These are phyloP conservation scores for Enteromius afrohamiltoni DNA, from an alignment of 2,797 vertebrate species.

Conservation along the genomic window DNA sequence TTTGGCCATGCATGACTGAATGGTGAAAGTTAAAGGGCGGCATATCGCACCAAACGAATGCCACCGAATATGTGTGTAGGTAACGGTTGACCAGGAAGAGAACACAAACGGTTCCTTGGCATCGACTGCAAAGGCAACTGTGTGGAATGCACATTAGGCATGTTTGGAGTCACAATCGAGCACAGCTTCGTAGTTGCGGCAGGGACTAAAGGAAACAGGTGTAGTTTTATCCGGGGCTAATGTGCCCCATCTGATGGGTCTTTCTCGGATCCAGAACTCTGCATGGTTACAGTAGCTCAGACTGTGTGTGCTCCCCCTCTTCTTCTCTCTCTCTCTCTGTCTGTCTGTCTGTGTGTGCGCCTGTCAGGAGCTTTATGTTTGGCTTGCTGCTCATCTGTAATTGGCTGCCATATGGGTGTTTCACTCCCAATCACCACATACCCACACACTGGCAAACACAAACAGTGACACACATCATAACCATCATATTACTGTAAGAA, in stretches of 20 bases:
- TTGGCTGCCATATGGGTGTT: constrained; percentile 53
- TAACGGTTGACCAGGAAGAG: constrained; percentile 11
- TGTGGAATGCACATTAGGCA: constrained; percentile 42
- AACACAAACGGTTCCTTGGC: constrained; percentile 33
- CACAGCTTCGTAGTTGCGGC: constrained; percentile 11
- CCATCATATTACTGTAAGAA: constrained; percentile 50
- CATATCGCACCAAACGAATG: constrained; percentile 32
- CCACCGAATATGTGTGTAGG: constrained; percentile 17
- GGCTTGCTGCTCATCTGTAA: constrained; percentile 60
- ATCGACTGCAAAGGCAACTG: constrained; percentile 31
- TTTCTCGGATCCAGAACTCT: constrained; percentile 51
- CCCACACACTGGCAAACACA: constrained; percentile 30
- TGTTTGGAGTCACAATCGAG: constrained; percentile 39
- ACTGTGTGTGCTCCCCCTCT: constrained; percentile 23
- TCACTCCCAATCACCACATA: constrained; percentile 33
- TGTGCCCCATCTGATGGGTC: constrained; percentile 41
- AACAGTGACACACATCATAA: constrained; percentile 38
- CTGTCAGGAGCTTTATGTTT: constrained; percentile 52
- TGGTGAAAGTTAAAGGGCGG: constrained; percentile 55
- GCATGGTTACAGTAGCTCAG: constrained; percentile 56
- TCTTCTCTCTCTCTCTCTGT: constrained; percentile 20
- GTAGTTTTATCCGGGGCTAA: constrained; percentile 50
- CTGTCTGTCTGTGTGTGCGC: constrained; percentile 34
- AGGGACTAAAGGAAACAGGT: constrained; percentile 45
- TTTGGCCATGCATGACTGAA: constrained; percentile 70